phyloP scores from a whole-genome alignment of 2,113 vertebrate species.

The Hydrochoerus hydrochaeris region DNA sequence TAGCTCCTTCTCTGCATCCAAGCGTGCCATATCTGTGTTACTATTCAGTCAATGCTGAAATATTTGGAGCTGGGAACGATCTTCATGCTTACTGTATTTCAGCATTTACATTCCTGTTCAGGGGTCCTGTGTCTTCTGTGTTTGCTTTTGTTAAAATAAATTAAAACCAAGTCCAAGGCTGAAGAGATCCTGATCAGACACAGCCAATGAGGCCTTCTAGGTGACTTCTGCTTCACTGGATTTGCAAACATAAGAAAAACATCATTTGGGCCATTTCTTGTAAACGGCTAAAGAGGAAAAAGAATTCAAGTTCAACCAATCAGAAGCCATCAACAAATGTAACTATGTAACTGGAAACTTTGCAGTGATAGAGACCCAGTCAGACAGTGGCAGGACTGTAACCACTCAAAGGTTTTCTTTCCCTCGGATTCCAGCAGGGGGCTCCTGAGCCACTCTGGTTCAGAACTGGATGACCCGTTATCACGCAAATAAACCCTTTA shows the following conservation, averaged over 20 bases:
- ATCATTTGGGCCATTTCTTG: not conserved
- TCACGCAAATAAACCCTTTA: not conserved
- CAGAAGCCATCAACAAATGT: not conserved
- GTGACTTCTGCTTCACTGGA: not conserved
- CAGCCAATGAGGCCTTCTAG: not conserved
- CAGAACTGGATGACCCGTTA: not conserved
- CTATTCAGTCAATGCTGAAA: not conserved
- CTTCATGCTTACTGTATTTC: not conserved
- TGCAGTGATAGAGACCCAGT: not conserved
- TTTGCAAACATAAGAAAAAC: not conserved
- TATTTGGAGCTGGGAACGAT: not conserved
- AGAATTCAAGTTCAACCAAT: not conserved
- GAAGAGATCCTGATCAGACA: not conserved
- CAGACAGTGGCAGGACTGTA: not conserved
- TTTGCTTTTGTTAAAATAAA: slow-evolving; percentile 7
- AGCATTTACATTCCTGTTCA: not conserved
- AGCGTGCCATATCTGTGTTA: not conserved
- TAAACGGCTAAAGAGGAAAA: not conserved
- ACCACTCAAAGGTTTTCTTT: not conserved
- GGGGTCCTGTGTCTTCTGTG: not conserved
- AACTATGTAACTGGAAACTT: not conserved
- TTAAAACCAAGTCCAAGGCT: not conserved
- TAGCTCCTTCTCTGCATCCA: not conserved
- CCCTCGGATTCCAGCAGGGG: not conserved
- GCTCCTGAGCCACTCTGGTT: not conserved